phyloP scores from a whole-genome alignment of 2,113 vertebrate genomes.

The Tragelaphus scriptus region DNA sequence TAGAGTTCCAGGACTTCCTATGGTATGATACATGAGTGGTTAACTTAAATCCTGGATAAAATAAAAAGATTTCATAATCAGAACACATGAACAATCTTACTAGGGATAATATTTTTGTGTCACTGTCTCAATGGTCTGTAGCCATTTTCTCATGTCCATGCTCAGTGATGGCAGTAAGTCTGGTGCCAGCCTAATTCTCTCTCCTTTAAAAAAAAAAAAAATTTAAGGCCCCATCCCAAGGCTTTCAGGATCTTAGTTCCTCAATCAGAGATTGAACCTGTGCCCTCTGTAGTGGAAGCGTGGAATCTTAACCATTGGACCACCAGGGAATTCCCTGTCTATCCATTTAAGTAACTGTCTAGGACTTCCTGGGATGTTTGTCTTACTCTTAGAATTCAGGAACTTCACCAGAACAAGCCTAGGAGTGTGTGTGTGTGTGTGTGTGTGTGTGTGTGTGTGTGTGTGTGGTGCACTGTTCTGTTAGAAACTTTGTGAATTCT shows the following conservation, averaged over 20 bases:
- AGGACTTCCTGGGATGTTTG: not conserved
- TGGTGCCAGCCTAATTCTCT: not conserved
- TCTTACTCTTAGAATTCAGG: not conserved
- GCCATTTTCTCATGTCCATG: not conserved
- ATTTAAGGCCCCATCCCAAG: not conserved
- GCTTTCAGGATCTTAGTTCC: not conserved
- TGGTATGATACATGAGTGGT: not conserved
- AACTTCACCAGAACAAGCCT: not conserved
- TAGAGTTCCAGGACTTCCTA: not conserved
- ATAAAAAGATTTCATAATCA: not conserved
- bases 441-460: not conserved
- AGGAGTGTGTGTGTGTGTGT: not conserved
- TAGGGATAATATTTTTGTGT: not conserved
- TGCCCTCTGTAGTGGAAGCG: not conserved
- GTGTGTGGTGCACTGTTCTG: not conserved
- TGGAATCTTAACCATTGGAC: not conserved
- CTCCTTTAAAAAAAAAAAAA: not conserved
- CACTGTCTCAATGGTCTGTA: not conserved
- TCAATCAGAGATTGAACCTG: not conserved
- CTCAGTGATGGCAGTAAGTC: not conserved
- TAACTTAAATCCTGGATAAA: not conserved
- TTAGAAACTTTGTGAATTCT: not conserved
- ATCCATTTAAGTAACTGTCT: not conserved
- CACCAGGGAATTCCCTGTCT: not conserved
- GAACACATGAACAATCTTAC: not conserved